Evolutionary conservation across 2,797 vertebrate species (phyloP).

Genomic region (Myotis planiceps): DNA sequence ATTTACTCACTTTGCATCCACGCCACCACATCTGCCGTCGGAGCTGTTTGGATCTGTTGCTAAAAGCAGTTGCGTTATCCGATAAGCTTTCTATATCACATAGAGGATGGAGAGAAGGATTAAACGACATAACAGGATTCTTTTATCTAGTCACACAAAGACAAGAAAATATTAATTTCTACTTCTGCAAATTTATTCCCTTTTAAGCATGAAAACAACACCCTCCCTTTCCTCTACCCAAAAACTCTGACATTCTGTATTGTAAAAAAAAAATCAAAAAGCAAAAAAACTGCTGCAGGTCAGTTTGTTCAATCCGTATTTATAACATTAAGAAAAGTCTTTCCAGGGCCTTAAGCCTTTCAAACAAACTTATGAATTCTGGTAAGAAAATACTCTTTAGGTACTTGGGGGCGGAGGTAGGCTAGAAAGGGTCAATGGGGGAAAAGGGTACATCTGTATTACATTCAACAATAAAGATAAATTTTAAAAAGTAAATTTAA

Average conservation of each 20-base stretch:
- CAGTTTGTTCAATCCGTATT: neutral
- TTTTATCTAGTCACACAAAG: constrained; percentile 52
- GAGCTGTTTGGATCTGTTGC: constrained; percentile 98
- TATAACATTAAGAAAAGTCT: neutral
- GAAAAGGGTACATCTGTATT: no score
- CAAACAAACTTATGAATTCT: neutral
- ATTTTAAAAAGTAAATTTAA: neutral
- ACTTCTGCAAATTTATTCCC: neutral
- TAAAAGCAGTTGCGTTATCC: constrained; percentile 98
- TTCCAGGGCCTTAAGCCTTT: neutral
- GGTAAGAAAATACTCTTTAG: constrained; percentile 32
- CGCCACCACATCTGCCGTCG: constrained; percentile 99
- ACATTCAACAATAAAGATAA: no score
- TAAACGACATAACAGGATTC: constrained; percentile 63
- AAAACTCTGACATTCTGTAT: neutral
- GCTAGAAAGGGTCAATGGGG: no score
- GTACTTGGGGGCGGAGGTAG: no score
- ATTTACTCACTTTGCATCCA: constrained; percentile 93
- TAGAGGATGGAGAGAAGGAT: constrained; percentile 73
- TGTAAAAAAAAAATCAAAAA: neutral
- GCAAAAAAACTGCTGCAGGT: neutral
- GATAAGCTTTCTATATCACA: constrained; percentile 94
- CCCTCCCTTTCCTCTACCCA: neutral
- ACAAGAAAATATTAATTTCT: constrained; percentile 60
- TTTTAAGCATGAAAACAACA: constrained; percentile 49